phyloP scores from a whole-genome alignment of 2,113 vertebrate genomes.

The Pavo muticus region DNA sequence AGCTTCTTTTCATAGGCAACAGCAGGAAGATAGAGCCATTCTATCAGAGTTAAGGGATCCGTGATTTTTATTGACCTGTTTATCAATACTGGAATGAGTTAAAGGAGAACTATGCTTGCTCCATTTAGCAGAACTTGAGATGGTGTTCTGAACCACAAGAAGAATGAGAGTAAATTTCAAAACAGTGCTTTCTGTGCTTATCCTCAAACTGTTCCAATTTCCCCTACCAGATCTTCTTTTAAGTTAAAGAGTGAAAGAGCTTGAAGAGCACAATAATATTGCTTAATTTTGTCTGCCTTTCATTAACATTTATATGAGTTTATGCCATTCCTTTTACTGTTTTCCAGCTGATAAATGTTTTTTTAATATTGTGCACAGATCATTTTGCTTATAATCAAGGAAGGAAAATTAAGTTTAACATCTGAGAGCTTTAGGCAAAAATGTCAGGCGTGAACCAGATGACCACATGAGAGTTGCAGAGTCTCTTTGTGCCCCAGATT shows the following conservation, averaged over 20 bases:
- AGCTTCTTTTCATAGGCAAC: neutral
- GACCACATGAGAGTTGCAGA: constrained; percentile 14
- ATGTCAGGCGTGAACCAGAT: constrained; percentile 45
- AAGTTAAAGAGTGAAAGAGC: neutral
- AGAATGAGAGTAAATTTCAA: neutral
- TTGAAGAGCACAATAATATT: neutral
- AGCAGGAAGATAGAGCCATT: neutral
- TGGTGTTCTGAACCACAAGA: neutral
- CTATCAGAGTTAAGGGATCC: neutral
- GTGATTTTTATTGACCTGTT: neutral
- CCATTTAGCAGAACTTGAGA: neutral
- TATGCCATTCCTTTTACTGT: constrained; percentile 25
- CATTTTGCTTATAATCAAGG: constrained; percentile 58
- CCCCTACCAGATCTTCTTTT: neutral
- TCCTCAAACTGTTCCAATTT: neutral
- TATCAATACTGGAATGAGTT: neutral
- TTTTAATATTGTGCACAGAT: constrained; percentile 40
- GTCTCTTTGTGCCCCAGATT: constrained; percentile 15
- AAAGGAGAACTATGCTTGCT: neutral
- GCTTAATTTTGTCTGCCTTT: constrained; percentile 46
- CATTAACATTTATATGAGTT: constrained; percentile 39
- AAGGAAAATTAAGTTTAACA: constrained; percentile 32
- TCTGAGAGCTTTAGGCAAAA: constrained; percentile 31
- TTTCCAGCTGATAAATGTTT: constrained; percentile 56
- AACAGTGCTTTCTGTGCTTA: neutral